Evolutionary conservation across 2,888 invertebrate species (phyloP), one percentile per base, ranked within the genome.

Genomic region (Lasioglossum calceatum): DNA sequence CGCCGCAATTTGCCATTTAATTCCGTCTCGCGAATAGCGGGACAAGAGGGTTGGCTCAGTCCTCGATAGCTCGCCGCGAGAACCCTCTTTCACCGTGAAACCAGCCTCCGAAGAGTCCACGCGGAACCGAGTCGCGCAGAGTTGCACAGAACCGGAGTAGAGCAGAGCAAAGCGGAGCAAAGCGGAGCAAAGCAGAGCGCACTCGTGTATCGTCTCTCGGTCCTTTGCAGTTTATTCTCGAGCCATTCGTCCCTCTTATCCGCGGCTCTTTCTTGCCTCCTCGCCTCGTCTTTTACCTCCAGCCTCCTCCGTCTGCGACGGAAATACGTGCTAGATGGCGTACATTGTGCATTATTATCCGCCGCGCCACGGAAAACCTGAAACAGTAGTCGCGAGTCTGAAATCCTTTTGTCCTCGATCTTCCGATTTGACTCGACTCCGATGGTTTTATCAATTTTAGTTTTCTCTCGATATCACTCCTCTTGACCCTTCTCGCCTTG

Each of bases 171-270:
- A 64, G 32, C 64, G 2, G 64, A 32, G 64, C 16, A 16, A 32
- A 23, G 50, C 32, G 2, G 64, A 32, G 64, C 16, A 16, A 32
- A 23, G 50, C 32, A 16, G 64, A 64, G 64, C 64, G 71, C 74
- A 78, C 78, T 79, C 73, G 58, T 67, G 67, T 72, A 78, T 81
- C 84, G 77, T 78, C 73, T 39, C 39, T 39, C 54, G 75, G 54
- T 84, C 78, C 42, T 84, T 77, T 81, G 76, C 83, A 85, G 80
- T 87, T 87, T 87, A 84, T 87, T 87, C 85, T 84, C 81, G 54
- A 82, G 82, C 64, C 77, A 61, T 82, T 70, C 78, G 71, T 74
- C 75, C 77, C 82, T 72, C 80, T 83, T 83, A 82, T 82, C 82
- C 72, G 32, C 64, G 39, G 32, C 61, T 42, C 79, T 80, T 39